Evolutionary conservation across 2,113 vertebrate species (phyloP), one percentile per base, ranked within the genome.

Genomic region (Melanotaenia duboulayi): DNA sequence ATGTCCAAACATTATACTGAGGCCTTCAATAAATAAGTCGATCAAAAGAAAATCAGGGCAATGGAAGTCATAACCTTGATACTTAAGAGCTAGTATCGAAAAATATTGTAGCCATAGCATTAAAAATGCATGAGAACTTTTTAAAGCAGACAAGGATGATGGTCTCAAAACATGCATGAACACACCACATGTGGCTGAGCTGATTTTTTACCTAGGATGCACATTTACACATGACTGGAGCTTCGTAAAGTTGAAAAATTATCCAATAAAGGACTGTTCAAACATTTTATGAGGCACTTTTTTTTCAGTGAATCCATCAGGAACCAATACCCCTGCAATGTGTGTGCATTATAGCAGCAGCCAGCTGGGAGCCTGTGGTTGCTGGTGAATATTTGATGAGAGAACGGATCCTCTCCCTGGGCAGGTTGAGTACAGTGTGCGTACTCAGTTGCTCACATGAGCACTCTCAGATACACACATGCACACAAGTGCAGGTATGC

Each of bases 351-450:
- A 84, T 59, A 82, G 77, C 67, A 84, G 84, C 80, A 81, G 84
- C 93, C 92, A 92, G 90, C 91, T 92, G 89, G 84, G 87, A 87
- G 87, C 83, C 86, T 82, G 86, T 85, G 80, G 83, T 69, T 62
- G 82, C 80, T 91, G 77, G 89, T 94, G 85, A 94, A 94, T 94
- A 94, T 94, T 94, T 94, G 78, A 95, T 91, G 81, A 89, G 91
- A 86, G 92, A 94, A 93, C 91, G 82, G 92, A 93, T 94, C 92
- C 87, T 87, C 87, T 86, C 81, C 75, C 71, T 74, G 81, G 86
- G 74, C 85, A 88, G 80, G 84, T 81, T 76, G 83, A 90, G 82
- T 88, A 90, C 84, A 84, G 86, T 81, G 88, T 84, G 84, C 78
- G 80, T 75, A 87, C 78, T 78, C 72, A 66, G 57, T 74, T 20